Conservation (phyloP, 2,797 vertebrate genomes). For the Hippocampus kuda region DNA sequence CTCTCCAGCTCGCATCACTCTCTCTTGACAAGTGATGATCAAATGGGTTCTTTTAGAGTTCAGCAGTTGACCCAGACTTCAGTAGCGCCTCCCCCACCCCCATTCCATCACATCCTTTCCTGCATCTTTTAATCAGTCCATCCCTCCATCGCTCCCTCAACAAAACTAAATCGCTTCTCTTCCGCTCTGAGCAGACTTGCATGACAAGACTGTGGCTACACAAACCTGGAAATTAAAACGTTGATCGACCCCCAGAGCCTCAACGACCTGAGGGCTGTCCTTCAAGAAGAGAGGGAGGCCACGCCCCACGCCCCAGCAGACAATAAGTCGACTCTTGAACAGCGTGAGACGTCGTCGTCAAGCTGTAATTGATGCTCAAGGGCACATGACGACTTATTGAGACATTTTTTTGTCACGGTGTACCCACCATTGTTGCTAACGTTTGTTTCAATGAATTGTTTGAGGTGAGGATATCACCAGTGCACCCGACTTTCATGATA, state of each 20-base stretch:
- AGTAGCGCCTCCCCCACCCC: constrained; percentile 16
- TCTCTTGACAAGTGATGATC: constrained; percentile 58
- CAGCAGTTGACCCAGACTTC: constrained; percentile 56
- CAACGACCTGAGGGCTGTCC: no score
- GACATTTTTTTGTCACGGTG: no score
- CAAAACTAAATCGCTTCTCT: constrained; percentile 45
- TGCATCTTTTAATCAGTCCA: constrained; percentile 45
- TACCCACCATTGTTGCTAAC: no score
- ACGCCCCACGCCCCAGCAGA: no score
- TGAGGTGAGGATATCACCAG: no score
- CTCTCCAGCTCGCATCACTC: constrained; percentile 13
- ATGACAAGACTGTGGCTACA: neutral
- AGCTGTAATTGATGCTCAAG: no score
- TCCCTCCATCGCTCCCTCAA: constrained; percentile 45
- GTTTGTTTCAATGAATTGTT: no score
- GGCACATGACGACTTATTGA: no score
- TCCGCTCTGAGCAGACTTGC: constrained; percentile 37
- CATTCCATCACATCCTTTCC: constrained; percentile 49
- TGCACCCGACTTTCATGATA: no score
- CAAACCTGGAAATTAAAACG: neutral
- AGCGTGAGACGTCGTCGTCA: no score
- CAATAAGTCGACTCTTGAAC: no score
- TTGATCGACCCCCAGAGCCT: neutral
- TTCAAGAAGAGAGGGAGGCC: no score
- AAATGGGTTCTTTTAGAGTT: constrained; percentile 62